These are phyloP conservation scores for Passer domesticus DNA, from an alignment of 2,113 vertebrate species.

Conservation along the genomic window DNA sequence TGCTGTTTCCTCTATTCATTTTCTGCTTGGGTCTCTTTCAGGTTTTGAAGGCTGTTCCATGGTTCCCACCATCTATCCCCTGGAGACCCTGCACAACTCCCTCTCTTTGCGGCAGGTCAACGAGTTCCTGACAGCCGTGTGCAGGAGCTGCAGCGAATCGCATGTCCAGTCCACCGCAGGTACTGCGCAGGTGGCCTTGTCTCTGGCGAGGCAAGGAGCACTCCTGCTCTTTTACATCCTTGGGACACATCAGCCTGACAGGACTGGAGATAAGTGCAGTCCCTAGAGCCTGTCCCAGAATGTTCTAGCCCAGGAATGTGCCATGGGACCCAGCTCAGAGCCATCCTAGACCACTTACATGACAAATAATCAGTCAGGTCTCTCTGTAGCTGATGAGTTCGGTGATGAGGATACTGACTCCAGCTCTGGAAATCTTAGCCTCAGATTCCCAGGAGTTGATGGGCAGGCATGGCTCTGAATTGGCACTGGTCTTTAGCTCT, in stretches of 20 bases:
- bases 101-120: slow-evolving; percentile 94
- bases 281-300: not conserved
- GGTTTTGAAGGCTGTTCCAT: slow-evolving; percentile 99
- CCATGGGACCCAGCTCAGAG: not conserved
- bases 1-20: slow-evolving; percentile 16
- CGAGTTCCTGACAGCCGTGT: slow-evolving; percentile 87
- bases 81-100: slow-evolving; percentile 98
- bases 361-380: not conserved
- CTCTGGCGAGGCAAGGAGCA: not conserved
- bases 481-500: not conserved
- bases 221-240: not conserved
- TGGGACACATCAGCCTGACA: not conserved
- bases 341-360: not conserved
- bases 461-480: not conserved
- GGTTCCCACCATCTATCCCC: slow-evolving; percentile 96
- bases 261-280: not conserved
- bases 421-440: not conserved
- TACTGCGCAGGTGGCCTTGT: slow-evolving; percentile 37
- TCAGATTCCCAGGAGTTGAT: not conserved
- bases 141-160: slow-evolving; percentile 81
- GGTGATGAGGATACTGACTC: not conserved
- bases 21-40: slow-evolving; percentile 73
- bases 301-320: not conserved
- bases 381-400: not conserved
- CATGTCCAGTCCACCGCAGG: slow-evolving; percentile 85